Percentiles rank a stretch among this genome's conserved stretches.
Evolutionary conservation across 2,797 vertebrate species (phyloP).

Genomic region (Cyclopterus lumpus): DNA sequence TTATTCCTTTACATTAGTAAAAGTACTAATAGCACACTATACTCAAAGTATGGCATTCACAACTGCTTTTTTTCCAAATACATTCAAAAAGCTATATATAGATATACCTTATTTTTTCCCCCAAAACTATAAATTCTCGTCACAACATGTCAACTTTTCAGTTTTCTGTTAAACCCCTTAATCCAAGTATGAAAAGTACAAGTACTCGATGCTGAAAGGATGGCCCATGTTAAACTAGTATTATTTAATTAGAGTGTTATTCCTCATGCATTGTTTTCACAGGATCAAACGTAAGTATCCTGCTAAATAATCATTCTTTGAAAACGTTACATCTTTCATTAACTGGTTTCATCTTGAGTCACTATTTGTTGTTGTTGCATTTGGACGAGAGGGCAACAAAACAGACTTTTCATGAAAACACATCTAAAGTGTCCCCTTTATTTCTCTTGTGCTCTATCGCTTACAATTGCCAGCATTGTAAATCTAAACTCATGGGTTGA

Average conservation of each 20-base stretch:
- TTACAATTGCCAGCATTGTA: background rate
- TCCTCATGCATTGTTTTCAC: too few species aligned
- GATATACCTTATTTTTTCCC: background rate
- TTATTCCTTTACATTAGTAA: background rate
- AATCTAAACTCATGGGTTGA: conserved; percentile 26
- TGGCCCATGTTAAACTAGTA: too few species aligned
- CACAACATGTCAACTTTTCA: too few species aligned
- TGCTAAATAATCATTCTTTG: background rate
- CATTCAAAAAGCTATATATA: background rate
- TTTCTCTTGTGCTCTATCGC: background rate
- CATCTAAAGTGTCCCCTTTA: background rate
- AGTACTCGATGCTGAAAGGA: background rate
- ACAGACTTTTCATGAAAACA: background rate
- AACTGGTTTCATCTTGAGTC: background rate
- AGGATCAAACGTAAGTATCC: background rate
- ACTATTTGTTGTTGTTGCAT: background rate
- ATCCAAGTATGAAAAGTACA: background rate
- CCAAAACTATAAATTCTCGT: background rate
- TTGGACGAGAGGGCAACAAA: background rate
- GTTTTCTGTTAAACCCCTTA: background rate
- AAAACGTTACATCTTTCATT: background rate
- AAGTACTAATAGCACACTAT: background rate
- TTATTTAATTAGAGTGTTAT: too few species aligned
- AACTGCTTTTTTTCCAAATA: background rate
- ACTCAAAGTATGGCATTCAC: too few species aligned